Base-by-base conservation (phyloP, 2,797 vertebrate genomes). In the Cercopithecus diana region DNA sequence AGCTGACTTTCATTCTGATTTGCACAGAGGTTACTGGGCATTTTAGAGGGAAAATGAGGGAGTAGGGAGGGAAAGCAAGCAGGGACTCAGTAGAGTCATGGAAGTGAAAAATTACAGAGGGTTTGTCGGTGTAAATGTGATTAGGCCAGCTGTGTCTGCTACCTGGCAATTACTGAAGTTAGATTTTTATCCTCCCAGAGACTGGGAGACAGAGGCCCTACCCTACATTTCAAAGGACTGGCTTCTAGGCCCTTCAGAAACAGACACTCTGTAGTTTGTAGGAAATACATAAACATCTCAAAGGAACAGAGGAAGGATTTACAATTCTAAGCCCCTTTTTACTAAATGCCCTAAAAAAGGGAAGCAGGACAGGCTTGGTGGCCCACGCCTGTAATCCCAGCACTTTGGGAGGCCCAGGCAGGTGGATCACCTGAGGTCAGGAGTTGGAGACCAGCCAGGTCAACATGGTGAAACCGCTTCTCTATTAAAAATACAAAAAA, bases 1-100 rank as follows among this genome's bases (percentile, higher is more conserved):
- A 93, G 36, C n/a, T 93, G 77, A 95, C 52, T 79, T 88, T 82
- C 45, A 20, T 73, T 97, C 79, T n/a, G 28, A 86, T 52, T 94
- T 81, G 45, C 36, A 75, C 61, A 92, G 75, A 89, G 84, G 43
- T 87, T 55, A 61, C 64, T 61, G 43, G 76, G 75, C 5, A 9
- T 95, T 91, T 86, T 87, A 88, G 95, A 82, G 83, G 14, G 33
- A 80, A 73, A 64, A 85, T 43, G 79, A 83, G 30, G 52, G 76
- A 80, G 26, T 84, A 70, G 36, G 50, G 52, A 70, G 72, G 28
- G 30, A 84, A 58, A 92, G 50, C 2, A 43, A 72, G 55, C 41
- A 7, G 55, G n/a, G 39, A 20, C n/a, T 86, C 48, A 90, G 73
- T 83, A 96, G 41, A 73, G 85, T 90, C 70, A 70, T 45, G 26